Evolutionary conservation across 2,888 invertebrate species (phyloP), one percentile per base, ranked within the genome.

Genomic region (Atrina japonica): DNA sequence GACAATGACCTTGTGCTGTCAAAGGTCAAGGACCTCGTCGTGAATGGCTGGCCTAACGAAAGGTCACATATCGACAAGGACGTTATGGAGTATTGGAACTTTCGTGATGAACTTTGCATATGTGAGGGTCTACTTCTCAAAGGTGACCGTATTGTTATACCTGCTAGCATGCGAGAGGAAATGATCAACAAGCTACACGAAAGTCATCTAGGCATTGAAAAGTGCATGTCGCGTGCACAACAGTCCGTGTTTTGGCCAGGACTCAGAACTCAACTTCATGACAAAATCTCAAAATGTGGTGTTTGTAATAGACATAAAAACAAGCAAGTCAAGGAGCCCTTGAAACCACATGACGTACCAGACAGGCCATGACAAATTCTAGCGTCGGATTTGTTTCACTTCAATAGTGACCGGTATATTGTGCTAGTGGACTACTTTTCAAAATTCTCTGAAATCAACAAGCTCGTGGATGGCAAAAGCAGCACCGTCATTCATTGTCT

Each of bases 381-480:
- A 27, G 73, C 65, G 9, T 68, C 65, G 29, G 75, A 76, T 55
- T 41, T 78, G 14, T 73, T 68, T 40, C 11, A 25, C 3, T 66
- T 27, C 30, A 47, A 76, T n/a, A 52, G 58, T 30, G 40, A 61
- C 47, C 14, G 68, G 18, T 76, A 66, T 29, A 14, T 78, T 7
- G 53, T 81, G 9, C 55, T 75, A 16, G 73, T 78, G n/a, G 78
- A 77, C 35, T 75, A 72, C 47, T 77, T 70, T 43, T 67, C 65
- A 16, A 30, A 60, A 14, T 78, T 55, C 52, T 66, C 70, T 53
- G 75, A 78, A 53, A 68, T 72, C n/a, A 66, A 64, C 16, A 65
- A 61, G 50, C 53, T 76, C 3, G n/a, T 45, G n/a, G 47, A 66
- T 47, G 70, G 68, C 18, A 72, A 61, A 21, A 61, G 69, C 52